A percentile compares a stretch with the other conserved stretches of the same genome.
These are phyloP conservation scores for Crotalus helleri DNA, from an alignment of 2,113 vertebrate genomes.

Conservation along the genomic window DNA sequence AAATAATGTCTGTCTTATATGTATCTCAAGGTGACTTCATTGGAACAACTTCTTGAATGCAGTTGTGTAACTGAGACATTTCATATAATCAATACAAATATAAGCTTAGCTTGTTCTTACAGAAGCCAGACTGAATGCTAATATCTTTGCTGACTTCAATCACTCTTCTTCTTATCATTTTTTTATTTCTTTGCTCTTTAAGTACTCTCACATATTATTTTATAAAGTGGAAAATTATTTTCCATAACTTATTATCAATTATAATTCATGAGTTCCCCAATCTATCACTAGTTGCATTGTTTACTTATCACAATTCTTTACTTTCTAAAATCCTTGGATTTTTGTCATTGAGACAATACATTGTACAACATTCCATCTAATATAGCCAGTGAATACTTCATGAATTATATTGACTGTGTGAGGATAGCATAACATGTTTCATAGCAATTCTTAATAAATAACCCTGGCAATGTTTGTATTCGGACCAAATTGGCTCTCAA, in stretches of 20 bases:
- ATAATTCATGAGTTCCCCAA: slow-evolving; percentile 8
- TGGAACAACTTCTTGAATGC: neutral
- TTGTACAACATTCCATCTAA: slow-evolving; percentile 7
- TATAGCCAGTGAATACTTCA: slow-evolving; percentile 10
- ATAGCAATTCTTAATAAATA: slow-evolving; percentile 21
- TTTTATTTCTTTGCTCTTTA: slow-evolving; percentile 3
- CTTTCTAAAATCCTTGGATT: neutral
- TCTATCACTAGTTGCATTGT: neutral
- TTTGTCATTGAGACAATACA: slow-evolving; percentile 4
- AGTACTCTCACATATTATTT: slow-evolving; percentile 13
- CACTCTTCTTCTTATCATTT: neutral
- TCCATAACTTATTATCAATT: slow-evolving; percentile 23
- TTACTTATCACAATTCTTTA: slow-evolving; percentile 10
- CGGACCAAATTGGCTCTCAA: slow-evolving; percentile 22
- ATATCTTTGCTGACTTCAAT: slow-evolving; percentile 9
- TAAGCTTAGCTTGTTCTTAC: neutral
- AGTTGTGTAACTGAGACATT: neutral
- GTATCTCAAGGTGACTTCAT: slow-evolving; percentile 8
- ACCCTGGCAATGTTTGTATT: slow-evolving; percentile 10
- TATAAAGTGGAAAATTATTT: slow-evolving; percentile 7
- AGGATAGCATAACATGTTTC: neutral
- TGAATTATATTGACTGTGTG: neutral
- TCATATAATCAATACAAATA: slow-evolving; percentile 11
- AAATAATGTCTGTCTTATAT: neutral
- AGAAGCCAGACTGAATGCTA: neutral